Conservation (phyloP, 2,113 vertebrate species). For the cat (Felis catus) region F.catus_Fca126_mat1.0 CM031428.1:3002001-3002500, state of each 20-base stretch:
- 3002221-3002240: not conserved
- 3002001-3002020: not conserved
- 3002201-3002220: not conserved
- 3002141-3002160: not conserved
- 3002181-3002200: not conserved
- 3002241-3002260: not conserved
- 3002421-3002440: not conserved
- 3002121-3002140: not conserved
- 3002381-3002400: not conserved
- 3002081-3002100: not conserved
- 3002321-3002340: not conserved
- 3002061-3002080: fast-evolving
- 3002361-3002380: not conserved
- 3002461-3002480: not conserved
- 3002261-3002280: not conserved
- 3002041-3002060: not conserved
- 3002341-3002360: not conserved
- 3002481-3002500: not conserved
- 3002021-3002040: not conserved
- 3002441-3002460: not conserved
- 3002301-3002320: not conserved
- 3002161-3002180: not conserved
- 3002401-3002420: not conserved
- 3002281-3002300: not conserved
- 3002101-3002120: not conserved